Conservation (phyloP, 2,888 invertebrate genomes). For the Dasypolia templi region DNA sequence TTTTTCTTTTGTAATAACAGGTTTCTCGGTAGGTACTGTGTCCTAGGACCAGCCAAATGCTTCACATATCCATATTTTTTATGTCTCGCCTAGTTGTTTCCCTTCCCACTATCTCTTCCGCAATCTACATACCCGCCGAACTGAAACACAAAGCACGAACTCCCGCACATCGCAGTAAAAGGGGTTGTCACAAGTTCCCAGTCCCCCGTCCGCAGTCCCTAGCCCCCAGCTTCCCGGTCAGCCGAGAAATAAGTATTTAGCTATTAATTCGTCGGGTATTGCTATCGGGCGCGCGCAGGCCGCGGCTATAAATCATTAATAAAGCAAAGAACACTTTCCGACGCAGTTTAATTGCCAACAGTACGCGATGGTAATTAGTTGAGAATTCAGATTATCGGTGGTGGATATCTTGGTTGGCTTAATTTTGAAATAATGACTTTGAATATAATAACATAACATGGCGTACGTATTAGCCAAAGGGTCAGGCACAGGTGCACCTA, state of each 20-base stretch:
- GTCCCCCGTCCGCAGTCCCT: not conserved
- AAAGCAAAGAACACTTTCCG: slow-evolving; percentile 74
- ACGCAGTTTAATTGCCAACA: slow-evolving; percentile 71
- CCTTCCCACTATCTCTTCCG: not conserved
- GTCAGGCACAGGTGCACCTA: no score
- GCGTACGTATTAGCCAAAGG: no score
- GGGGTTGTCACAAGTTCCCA: slow-evolving; percentile 28
- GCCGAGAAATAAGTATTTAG: slow-evolving; percentile 57
- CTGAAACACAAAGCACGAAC: slow-evolving; percentile 28
- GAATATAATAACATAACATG: no score
- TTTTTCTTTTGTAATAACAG: not conserved
- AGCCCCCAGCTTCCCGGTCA: slow-evolving; percentile 35
- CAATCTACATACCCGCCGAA: slow-evolving; percentile 19
- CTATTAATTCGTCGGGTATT: slow-evolving; percentile 55
- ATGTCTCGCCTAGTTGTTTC: not conserved
- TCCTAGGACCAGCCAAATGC: not conserved
- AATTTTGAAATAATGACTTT: not conserved
- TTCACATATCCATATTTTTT: not conserved
- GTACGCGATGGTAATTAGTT: slow-evolving; percentile 49
- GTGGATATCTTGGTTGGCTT: not conserved
- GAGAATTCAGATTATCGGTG: slow-evolving; percentile 29
- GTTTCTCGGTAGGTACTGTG: not conserved
- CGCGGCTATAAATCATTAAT: slow-evolving; percentile 73
- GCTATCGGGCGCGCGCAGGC: slow-evolving; percentile 73
- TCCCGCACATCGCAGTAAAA: not conserved